A percentile compares a stretch with the other conserved stretches of the same genome.
These are phyloP conservation scores for Peromyscus californicus DNA, from an alignment of 2,113 vertebrate genomes.

Conservation along the genomic window DNA sequence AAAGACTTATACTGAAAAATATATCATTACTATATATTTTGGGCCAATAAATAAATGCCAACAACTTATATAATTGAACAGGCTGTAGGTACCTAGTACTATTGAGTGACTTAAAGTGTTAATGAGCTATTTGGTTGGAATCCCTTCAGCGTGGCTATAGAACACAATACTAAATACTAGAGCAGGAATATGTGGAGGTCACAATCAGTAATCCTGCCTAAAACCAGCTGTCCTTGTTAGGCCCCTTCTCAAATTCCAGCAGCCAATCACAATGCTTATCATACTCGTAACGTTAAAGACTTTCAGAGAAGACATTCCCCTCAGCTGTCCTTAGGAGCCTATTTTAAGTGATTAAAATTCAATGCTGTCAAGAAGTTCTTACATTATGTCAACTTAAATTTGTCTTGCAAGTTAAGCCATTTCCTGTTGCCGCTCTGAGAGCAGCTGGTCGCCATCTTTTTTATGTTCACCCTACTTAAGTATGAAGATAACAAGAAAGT, in stretches of 20 bases:
- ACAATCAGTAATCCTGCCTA: slow-evolving; percentile 11
- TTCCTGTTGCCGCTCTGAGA: slow-evolving; percentile 70
- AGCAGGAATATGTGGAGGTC: not conserved
- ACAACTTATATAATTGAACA: not conserved
- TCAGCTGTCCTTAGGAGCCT: slow-evolving; percentile 77
- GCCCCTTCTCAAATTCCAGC: slow-evolving; percentile 37
- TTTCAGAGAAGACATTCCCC: slow-evolving; percentile 79
- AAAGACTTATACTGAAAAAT: not conserved
- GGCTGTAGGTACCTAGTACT: not conserved
- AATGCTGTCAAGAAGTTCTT: slow-evolving; percentile 83
- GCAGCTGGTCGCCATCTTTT: slow-evolving; percentile 77
- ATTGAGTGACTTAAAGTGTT: not conserved
- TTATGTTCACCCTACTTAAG: slow-evolving; percentile 61
- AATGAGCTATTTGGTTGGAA: slow-evolving; percentile 19
- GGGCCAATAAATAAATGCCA: not conserved
- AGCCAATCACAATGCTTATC: slow-evolving; percentile 74
- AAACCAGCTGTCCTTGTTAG: slow-evolving; percentile 39
- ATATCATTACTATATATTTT: not conserved
- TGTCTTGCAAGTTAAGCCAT: slow-evolving; percentile 80
- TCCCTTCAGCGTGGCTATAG: not conserved
- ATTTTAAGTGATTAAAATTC: slow-evolving; percentile 84
- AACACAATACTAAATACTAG: not conserved
- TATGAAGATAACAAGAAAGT: slow-evolving; percentile 65
- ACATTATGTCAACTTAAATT: slow-evolving; percentile 84
- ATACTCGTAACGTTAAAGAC: slow-evolving; percentile 76